Evolutionary conservation across 2,888 invertebrate species (phyloP), one percentile per base, ranked within the genome.

Genomic region (Drosophila flavopinicola): DNA sequence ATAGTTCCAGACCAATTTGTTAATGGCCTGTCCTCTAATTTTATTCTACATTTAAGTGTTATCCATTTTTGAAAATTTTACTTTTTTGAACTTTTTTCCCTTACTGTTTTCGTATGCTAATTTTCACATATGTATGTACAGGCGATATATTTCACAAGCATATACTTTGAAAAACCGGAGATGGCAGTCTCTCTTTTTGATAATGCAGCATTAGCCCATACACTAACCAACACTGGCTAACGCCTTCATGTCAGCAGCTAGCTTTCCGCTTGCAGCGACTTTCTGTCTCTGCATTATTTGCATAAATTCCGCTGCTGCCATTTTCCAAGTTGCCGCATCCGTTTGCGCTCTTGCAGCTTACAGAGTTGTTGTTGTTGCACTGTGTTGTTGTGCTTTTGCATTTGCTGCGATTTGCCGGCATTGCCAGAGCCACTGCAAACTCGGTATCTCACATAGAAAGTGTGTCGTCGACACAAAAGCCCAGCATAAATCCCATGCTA

Each of bases 391-490:
- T 23, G 37, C 29, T 42, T 33, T 49, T 37, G 44, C 13, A 38
- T 45, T 42, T 35, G 29, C 60, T 23, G 48, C 41, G 60, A 33
- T 41, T 60, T 59, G 37, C 24, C 24, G 23, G 38, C 23, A 17
- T 17, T 39, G 30, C 56, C 38, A 25, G 32, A 56, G 49, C 25
- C 25, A 6, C 27, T n/a, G 6, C 29, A 17, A 60, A 45, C 13
- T 41, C 17, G 30, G 20, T 53, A 51, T 53, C 57, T 51, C 23
- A 25, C 32, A 53, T n/a, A n/a, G 49, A 45, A 37, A 73, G 45
- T 67, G 56, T 73, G 73, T 67, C 32, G 57, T 9, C 51, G 51
- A 48, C 68, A 68, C 57, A 58, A 68, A 70, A 68, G 64, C 53
- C 48, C 51, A 24, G 48, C 64, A 72, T 72, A 73, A 73, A 73